Evolutionary conservation across 2,113 vertebrate species (phyloP), one percentile per base, ranked within the genome.

Genomic region (Myiozetetes cayanensis): DNA sequence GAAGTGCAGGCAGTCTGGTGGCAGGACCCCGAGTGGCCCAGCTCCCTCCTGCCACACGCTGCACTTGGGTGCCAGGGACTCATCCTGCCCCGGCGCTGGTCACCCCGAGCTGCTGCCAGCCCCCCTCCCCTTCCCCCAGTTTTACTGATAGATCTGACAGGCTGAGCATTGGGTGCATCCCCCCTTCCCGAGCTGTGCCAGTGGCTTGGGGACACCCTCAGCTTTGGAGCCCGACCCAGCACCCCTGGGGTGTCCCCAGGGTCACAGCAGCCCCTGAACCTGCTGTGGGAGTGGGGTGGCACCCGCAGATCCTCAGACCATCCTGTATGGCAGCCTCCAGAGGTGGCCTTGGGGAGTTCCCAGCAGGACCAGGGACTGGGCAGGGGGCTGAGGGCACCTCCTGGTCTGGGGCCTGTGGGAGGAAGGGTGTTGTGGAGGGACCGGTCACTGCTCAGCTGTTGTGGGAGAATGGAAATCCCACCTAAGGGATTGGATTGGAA

Each of bases 151-250:
- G 24, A 49, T 16, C 19, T 63, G 56, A 30, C 41, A 35, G 35
- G 41, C 52, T 24, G 39, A 31, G 50, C 5, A 2, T 10, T 15
- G 4, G 65, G 6, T 28, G 9, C 25, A 8, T 53, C n/a, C 22
- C n/a, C 39, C 12, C 13, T 6, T 22, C 10, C 66, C 4, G 27
- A 43, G 46, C 72, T 8, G 18, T 20, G 63, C 77, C 2, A 0
- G 37, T 1, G 3, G 30, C 33, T 3, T 1, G 2, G 18, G 39
- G 56, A 7, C 28, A 43, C 35, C 25, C 1, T 1, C 3, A 3
- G 41, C 79, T 16, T 27, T 0, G 1, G 33, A 24, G 27, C 50
- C 65, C 28, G 43, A 14, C 27, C 50, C 58, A 2, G 47, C 22
- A 47, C 47, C 22, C 22, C 22, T 23, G 47, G 39, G 39, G 39